Evolutionary conservation across 2,888 invertebrate species (phyloP).

Genomic region (Ellobium chinense): DNA sequence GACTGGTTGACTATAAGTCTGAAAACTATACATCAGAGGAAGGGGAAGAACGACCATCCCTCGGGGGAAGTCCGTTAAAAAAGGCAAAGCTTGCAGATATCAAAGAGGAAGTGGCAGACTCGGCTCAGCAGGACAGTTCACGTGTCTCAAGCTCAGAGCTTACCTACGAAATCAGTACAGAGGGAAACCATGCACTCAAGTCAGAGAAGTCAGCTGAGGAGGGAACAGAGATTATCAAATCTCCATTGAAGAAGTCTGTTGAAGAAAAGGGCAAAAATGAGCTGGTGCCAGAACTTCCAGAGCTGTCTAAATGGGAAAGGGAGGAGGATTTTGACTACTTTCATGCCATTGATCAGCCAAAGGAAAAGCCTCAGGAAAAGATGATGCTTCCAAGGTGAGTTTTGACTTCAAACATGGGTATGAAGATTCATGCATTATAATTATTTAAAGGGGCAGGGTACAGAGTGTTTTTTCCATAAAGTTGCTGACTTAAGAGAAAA

Average conservation of each 20-base stretch:
- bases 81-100: conserved; percentile 35
- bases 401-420: neutral
- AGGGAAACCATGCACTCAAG: conserved; percentile 12
- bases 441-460: no score
- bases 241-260: neutral
- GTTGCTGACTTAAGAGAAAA: no score
- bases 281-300: conserved; percentile 81
- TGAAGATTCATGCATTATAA: no score
- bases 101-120: neutral
- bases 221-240: neutral
- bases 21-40: conserved; percentile 40
- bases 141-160: conserved; percentile 20
- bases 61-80: conserved; percentile 29
- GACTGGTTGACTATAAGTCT: conserved; percentile 44
- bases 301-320: conserved; percentile 93
- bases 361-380: conserved; percentile 56
- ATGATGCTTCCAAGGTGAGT: conserved; percentile 56
- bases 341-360: conserved; percentile 75
- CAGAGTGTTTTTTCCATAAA: no score
- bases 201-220: conserved; percentile 36
- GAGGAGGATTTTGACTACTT: conserved; percentile 81
- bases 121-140: neutral
- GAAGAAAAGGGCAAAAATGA: conserved; percentile 21
- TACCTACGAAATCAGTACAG: conserved; percentile 17
- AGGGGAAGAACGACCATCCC: conserved; percentile 31